Conservation (phyloP, 1,140 invertebrate genomes). For the Eulimnadia texana region DNA sequence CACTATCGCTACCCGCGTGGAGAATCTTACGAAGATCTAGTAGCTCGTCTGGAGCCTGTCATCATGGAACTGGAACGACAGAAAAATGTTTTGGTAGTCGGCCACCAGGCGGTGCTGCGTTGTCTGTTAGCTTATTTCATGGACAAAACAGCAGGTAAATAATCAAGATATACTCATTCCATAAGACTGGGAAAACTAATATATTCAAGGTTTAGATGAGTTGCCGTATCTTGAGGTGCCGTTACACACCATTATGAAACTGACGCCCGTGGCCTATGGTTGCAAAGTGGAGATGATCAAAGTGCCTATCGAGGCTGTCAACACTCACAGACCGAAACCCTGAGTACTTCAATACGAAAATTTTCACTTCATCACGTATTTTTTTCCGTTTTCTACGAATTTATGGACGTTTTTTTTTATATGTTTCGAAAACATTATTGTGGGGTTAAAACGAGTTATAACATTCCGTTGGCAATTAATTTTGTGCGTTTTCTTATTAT, state of each 20-base stretch:
- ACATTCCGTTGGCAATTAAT: too few species aligned
- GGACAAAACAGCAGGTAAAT: constrained; percentile 77
- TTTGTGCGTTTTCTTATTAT: too few species aligned
- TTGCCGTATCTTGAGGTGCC: constrained; percentile 79
- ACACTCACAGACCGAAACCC: constrained; percentile 81
- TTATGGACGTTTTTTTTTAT: too few species aligned
- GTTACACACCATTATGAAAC: constrained; percentile 90
- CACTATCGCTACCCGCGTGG: constrained; percentile 94
- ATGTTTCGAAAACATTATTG: too few species aligned
- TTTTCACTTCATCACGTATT: background rate
- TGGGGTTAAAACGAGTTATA: too few species aligned
- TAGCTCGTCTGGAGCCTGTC: constrained; percentile 86
- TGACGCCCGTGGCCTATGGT: constrained; percentile 94
- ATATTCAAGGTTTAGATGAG: constrained; percentile 47
- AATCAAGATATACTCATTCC: background rate
- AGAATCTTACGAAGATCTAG: constrained; percentile 73
- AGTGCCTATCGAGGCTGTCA: constrained; percentile 77
- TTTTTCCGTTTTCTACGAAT: background rate
- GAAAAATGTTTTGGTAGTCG: constrained; percentile 94
- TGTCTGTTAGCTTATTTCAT: constrained; percentile 96
- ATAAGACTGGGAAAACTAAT: background rate
- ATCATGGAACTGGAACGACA: constrained; percentile 98
- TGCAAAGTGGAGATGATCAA: constrained; percentile 85
- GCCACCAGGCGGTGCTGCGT: constrained; percentile 91
- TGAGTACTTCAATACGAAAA: background rate